These are phyloP conservation scores for Drosophila tsacasi DNA, from an alignment of 1,140 invertebrate species.

Conservation along the genomic window DNA sequence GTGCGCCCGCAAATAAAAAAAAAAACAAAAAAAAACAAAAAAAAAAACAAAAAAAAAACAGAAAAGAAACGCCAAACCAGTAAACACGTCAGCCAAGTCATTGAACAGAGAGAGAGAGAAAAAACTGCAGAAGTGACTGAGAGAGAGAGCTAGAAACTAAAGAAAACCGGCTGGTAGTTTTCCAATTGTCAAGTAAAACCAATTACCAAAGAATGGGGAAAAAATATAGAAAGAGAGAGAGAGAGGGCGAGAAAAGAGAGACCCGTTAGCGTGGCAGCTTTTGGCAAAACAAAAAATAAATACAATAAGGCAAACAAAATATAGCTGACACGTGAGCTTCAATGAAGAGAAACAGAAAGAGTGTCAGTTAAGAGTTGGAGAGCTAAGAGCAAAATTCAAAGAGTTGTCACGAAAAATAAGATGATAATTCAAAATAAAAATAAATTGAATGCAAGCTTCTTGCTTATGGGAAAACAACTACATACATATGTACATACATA, in stretches of 20 bases:
- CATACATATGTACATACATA: too few species aligned
- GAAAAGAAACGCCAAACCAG: constrained; percentile 51
- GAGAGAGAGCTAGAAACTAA: constrained; percentile 18
- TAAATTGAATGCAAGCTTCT: neutral
- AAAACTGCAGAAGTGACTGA: neutral
- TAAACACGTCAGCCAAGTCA: constrained; percentile 67
- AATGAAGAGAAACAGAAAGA: constrained; percentile 15
- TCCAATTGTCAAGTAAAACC: constrained; percentile 54
- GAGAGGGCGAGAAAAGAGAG: constrained; percentile 10
- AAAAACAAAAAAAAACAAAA: constrained; percentile 29
- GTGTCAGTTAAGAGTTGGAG: neutral
- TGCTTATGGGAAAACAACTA: neutral
- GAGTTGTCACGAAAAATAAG: neutral
- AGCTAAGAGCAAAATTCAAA: constrained; percentile 4
- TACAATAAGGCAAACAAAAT: constrained; percentile 33
- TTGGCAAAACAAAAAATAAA: constrained; percentile 34
- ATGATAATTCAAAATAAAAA: neutral
- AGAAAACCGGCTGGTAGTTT: constrained; percentile 64
- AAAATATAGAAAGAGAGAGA: constrained; percentile 8
- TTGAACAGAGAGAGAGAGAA: constrained; percentile 15
- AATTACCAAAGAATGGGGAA: constrained; percentile 37
- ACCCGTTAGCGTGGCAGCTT: constrained; percentile 64
- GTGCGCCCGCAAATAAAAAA: constrained; percentile 57
- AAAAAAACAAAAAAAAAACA: constrained; percentile 31
- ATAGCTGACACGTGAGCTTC: constrained; percentile 45